Conservation (phyloP, 2,888 invertebrate genomes). For the Oxyteleia sp. region DNA sequence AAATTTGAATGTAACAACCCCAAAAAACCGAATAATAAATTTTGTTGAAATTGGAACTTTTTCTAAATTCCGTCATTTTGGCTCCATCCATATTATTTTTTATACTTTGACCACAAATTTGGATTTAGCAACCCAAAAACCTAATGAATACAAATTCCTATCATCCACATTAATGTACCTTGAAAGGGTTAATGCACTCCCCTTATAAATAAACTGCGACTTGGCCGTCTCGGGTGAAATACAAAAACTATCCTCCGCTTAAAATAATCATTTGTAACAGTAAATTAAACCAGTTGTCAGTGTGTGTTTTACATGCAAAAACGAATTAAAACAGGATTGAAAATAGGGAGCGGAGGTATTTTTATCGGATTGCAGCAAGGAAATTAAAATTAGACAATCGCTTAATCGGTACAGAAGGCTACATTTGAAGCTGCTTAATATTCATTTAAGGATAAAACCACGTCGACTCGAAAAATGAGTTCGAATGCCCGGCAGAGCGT, state of each 20-base stretch:
- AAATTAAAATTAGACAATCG: slow-evolving; percentile 1
- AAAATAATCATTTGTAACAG: neutral
- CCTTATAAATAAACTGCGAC: no score
- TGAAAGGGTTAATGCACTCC: no score
- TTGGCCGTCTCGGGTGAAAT: no score
- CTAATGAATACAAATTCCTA: no score
- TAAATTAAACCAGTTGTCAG: neutral
- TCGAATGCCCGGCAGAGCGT: slow-evolving; percentile 2
- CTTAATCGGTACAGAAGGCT: slow-evolving; percentile 16
- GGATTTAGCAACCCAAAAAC: no score
- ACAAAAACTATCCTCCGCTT: neutral
- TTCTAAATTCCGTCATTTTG: no score
- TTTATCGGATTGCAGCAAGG: neutral
- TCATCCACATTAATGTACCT: no score
- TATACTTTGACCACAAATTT: no score
- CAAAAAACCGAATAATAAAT: no score
- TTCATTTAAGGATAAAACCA: slow-evolving; percentile 35
- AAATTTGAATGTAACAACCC: no score
- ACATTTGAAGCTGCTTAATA: slow-evolving; percentile 32
- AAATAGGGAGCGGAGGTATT: neutral
- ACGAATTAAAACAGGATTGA: neutral
- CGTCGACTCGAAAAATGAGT: slow-evolving; percentile 19
- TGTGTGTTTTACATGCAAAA: neutral
- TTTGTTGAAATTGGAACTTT: no score
- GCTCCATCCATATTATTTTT: no score